Evolutionary conservation across 2,888 invertebrate genomes (phyloP).

Genomic region (Myathropa florea): DNA sequence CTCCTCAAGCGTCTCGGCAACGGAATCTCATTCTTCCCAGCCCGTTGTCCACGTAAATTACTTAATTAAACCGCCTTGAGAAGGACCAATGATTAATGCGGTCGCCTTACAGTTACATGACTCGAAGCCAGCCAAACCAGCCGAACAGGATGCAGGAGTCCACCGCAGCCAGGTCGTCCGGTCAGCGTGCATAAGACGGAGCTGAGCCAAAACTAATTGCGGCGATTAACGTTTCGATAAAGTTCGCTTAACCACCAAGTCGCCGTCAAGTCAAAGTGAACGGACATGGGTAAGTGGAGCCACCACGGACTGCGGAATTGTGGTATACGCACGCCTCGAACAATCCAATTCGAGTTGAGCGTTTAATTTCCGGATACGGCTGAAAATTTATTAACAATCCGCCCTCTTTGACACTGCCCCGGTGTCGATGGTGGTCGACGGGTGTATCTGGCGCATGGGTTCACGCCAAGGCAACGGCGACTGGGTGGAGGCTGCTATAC

Average conservation of each 20-base stretch:
- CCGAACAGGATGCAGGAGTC: background rate
- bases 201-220: background rate
- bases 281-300: background rate
- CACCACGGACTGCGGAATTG: background rate
- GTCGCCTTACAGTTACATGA: background rate
- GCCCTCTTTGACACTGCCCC: slow-evolving; percentile 38
- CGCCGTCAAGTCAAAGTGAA: background rate
- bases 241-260: background rate
- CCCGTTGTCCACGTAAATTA: background rate
- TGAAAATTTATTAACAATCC: slow-evolving; percentile 45
- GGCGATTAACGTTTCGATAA: background rate
- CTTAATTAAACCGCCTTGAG: background rate
- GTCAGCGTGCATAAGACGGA: background rate
- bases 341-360: slow-evolving; percentile 31
- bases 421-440: slow-evolving; percentile 39
- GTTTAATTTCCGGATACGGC: slow-evolving; percentile 48
- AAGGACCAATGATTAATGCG: background rate
- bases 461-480: slow-evolving; percentile 20
- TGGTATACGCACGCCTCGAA: background rate
- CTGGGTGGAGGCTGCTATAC: slow-evolving; percentile 45
- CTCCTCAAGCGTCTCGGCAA: background rate
- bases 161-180: background rate
- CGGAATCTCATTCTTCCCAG: background rate
- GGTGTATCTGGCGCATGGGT: slow-evolving; percentile 2
- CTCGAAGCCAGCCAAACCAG: background rate